These are phyloP conservation scores for Coregonus ussuriensis DNA, from an alignment of 2,797 vertebrate species.

Conservation along the genomic window DNA sequence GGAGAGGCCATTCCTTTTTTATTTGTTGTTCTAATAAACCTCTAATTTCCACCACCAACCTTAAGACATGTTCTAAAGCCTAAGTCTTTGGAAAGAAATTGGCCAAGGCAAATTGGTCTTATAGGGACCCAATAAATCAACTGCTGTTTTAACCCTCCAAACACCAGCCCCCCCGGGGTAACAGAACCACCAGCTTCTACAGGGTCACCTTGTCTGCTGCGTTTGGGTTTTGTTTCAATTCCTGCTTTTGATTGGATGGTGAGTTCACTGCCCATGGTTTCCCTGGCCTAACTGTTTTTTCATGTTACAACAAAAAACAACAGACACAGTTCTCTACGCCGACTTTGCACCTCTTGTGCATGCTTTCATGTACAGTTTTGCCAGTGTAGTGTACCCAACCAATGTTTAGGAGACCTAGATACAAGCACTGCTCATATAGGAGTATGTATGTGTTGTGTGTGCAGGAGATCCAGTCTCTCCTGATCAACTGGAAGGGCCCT, in stretches of 20 bases:
- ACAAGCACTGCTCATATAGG: slow-evolving; percentile 10
- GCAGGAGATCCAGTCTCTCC: slow-evolving; percentile 95
- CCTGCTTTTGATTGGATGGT: not conserved
- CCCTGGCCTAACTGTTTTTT: not conserved
- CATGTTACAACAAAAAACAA: not conserved
- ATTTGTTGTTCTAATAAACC: not conserved
- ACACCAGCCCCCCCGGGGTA: too few relatives aligned
- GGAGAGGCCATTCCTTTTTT: too few relatives aligned
- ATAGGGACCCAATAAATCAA: not conserved
- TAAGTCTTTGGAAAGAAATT: not conserved
- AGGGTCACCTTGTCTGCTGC: not conserved
- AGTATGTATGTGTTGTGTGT: not conserved
- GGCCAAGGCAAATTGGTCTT: not conserved
- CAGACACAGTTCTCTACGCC: not conserved
- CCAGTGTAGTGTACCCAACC: not conserved
- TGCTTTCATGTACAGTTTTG: not conserved
- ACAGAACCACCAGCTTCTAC: too few relatives aligned
- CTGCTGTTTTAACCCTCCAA: too few relatives aligned
- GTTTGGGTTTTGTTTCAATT: slow-evolving; percentile 28
- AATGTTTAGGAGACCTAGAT: not conserved
- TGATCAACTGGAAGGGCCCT: slow-evolving; percentile 95
- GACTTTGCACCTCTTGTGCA: not conserved
- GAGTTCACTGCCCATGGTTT: not conserved
- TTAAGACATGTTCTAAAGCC: slow-evolving; percentile 10
- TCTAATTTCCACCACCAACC: not conserved